These are phyloP conservation scores for Panzeria rudis DNA, from an alignment of 2,888 invertebrate genomes.

Conservation along the genomic window DNA sequence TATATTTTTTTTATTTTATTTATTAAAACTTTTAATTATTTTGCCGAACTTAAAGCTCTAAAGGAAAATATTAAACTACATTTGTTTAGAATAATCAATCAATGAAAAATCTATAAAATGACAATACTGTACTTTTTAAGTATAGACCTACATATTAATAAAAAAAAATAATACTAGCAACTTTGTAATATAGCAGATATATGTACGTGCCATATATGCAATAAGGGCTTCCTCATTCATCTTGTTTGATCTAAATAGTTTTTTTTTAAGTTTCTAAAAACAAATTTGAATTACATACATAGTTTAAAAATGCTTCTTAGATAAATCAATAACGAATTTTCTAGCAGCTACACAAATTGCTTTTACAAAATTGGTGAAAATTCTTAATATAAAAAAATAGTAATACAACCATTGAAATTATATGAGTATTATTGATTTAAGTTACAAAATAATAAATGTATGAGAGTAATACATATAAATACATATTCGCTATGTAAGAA, in stretches of 20 bases:
- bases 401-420: slow-evolving; percentile 58
- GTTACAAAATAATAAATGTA: slow-evolving; percentile 57
- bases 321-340: not conserved
- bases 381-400: not conserved
- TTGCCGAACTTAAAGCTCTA: slow-evolving; percentile 48
- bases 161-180: slow-evolving; percentile 27
- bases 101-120: slow-evolving; percentile 40
- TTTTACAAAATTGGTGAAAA: slow-evolving; percentile 16
- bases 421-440: slow-evolving; percentile 49
- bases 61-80: slow-evolving; percentile 47
- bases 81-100: slow-evolving; percentile 14
- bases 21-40: slow-evolving; percentile 46
- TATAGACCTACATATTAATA: slow-evolving; percentile 6
- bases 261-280: not conserved
- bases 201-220: not conserved
- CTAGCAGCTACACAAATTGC: slow-evolving; percentile 14
- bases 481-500: slow-evolving; percentile 47
- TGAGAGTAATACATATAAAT: slow-evolving; percentile 36
- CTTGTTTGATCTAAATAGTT: not conserved
- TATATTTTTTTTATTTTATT: slow-evolving; percentile 28
- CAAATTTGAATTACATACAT: not conserved
- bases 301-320: not conserved
- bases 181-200: not conserved
- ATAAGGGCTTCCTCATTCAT: not conserved
- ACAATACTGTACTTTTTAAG: slow-evolving; percentile 56